phyloP scores from a whole-genome alignment of 1,140 invertebrate species.

The Rhyzopertha dominica region DNA sequence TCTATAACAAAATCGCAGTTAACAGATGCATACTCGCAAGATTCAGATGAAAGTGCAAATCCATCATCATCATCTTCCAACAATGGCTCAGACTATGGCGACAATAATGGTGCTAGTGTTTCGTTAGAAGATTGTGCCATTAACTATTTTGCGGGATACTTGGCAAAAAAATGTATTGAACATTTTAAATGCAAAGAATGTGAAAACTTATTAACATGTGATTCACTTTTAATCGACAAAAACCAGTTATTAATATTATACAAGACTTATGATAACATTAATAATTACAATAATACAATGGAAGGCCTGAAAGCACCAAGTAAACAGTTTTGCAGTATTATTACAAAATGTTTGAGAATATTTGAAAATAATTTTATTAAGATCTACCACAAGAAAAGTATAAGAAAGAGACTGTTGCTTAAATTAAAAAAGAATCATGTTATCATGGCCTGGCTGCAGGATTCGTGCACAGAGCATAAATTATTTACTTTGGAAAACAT shows the following conservation, averaged over 20 bases:
- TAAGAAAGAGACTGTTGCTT: too few relatives aligned
- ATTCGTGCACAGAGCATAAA: too few relatives aligned
- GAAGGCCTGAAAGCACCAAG: too few relatives aligned
- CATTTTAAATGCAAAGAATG: neutral
- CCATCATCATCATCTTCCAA: neutral
- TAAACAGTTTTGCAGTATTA: too few relatives aligned
- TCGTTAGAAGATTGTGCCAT: neutral
- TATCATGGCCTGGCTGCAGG: too few relatives aligned
- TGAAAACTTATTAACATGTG: slow-evolving; percentile 1
- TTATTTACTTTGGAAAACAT: too few relatives aligned
- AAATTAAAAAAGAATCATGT: too few relatives aligned
- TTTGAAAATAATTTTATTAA: too few relatives aligned
- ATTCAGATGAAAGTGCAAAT: neutral
- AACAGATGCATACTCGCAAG: neutral
- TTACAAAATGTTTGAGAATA: too few relatives aligned
- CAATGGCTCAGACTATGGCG: neutral
- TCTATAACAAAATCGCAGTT: neutral
- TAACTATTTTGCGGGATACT: neutral
- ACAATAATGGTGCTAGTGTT: neutral
- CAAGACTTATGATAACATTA: slow-evolving; percentile 1
- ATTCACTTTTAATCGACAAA: neutral
- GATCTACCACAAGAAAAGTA: too few relatives aligned
- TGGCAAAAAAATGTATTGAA: slow-evolving; percentile 1
- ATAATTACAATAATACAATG: too few relatives aligned
- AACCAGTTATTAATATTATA: neutral